Evolutionary conservation across 1,140 invertebrate species (phyloP).

Genomic region (Eurosta solidaginis): DNA sequence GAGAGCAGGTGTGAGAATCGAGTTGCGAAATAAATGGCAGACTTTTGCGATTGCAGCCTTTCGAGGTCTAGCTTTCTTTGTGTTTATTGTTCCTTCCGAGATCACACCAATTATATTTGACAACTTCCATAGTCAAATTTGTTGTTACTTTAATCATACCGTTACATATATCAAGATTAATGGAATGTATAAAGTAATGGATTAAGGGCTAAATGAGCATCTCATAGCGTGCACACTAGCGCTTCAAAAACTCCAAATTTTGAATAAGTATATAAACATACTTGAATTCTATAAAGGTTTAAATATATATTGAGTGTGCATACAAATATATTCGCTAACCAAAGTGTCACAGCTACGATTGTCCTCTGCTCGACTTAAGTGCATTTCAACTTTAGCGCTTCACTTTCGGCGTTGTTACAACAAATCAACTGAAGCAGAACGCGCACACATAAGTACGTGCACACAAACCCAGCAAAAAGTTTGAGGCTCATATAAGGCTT

Average conservation of each 20-base stretch:
- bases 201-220: neutral
- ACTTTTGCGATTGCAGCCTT: no score
- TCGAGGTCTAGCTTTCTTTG: no score
- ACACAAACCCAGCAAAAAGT: no score
- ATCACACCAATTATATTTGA: no score
- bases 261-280: neutral
- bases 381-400: slow-evolving; percentile 11
- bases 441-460: neutral
- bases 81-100: no score
- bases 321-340: neutral
- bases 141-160: no score
- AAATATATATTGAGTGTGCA: neutral
- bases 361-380: slow-evolving; percentile 51
- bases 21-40: no score
- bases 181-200: no score
- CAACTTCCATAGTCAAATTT: no score
- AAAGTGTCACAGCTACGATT: slow-evolving; percentile 51
- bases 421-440: neutral
- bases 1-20: no score
- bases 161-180: no score
- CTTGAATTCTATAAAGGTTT: neutral
- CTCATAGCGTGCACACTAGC: neutral
- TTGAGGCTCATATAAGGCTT: no score
- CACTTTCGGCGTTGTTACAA: neutral
- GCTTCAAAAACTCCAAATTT: neutral